These are phyloP conservation scores for Geopemphigus sp. DNA, from an alignment of 1,140 invertebrate genomes.

Conservation along the genomic window DNA sequence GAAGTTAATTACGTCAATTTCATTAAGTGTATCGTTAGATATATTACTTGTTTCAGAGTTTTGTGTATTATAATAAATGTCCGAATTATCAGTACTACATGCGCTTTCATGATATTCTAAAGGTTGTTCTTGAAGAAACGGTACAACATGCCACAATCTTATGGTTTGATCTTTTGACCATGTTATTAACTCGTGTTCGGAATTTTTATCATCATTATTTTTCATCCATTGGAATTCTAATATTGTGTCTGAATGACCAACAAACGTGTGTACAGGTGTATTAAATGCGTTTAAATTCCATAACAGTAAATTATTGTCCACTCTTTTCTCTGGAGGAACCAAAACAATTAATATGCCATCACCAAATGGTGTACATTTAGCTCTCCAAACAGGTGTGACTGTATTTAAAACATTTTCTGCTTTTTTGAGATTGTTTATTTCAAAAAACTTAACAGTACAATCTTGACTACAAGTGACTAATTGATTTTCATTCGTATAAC, in stretches of 20 bases:
- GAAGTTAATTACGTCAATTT: neutral
- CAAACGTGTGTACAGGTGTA: slow-evolving; percentile 80
- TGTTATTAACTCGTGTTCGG: slow-evolving; percentile 84
- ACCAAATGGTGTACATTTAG: slow-evolving; percentile 89
- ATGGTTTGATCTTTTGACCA: slow-evolving; percentile 94
- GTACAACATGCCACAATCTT: slow-evolving; percentile 85
- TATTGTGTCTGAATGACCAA: slow-evolving; percentile 89
- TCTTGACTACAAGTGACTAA: slow-evolving; percentile 92
- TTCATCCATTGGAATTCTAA: slow-evolving; percentile 90
- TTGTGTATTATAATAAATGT: neutral
- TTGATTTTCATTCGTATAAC: slow-evolving; percentile 77
- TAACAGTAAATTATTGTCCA: slow-evolving; percentile 77
- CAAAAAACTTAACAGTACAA: slow-evolving; percentile 91
- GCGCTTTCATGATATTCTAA: slow-evolving; percentile 51
- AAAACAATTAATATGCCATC: slow-evolving; percentile 87
- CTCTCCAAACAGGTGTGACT: slow-evolving; percentile 88
- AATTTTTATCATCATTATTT: slow-evolving; percentile 44
- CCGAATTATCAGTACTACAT: neutral
- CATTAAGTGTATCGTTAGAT: neutral
- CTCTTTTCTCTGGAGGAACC: slow-evolving; percentile 73
- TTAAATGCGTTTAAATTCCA: slow-evolving; percentile 73
- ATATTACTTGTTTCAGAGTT: slow-evolving; percentile 22
- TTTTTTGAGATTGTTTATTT: slow-evolving; percentile 77
- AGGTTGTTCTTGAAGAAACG: slow-evolving; percentile 71
- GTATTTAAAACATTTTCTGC: slow-evolving; percentile 80